Base-by-base conservation (phyloP, 2,113 vertebrate species). In the Mesoclemmys tuberculata region DNA sequence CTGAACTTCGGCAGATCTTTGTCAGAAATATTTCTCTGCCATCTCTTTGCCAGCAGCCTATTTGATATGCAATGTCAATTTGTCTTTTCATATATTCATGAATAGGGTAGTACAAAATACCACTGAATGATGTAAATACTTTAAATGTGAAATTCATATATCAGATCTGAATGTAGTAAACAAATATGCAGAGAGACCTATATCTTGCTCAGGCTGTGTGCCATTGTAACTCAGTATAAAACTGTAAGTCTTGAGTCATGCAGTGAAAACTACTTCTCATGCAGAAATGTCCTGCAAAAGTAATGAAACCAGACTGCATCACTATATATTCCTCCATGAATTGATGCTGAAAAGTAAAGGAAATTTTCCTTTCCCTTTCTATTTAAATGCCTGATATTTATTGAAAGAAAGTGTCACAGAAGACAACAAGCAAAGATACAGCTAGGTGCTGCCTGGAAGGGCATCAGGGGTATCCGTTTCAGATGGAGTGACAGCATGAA, bases 121-220 rank as follows among this genome's bases (percentile, higher is more conserved):
- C 89, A 78, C 5, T 93, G 90, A 96, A 95, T 27, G 44, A 27
- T 89, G 85, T 11, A 80, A 41, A 84, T 6, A 56, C 52, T 94
- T 94, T 92, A 94, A 95, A 95, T 93, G 90, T 95, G 78, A 98
- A 97, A 97, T 92, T 96, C 3, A 5, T 91, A 86, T 94, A 88
- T 98, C 82, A 85, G 75, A 88, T 97, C 93, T 97, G 91, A 96
- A 96, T 93, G 92, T 93, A 71, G 90, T 79, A 94, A 90, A 96
- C 96, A 95, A 96, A 93, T 96, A 97, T 94, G 90, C 41, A 96
- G 93, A 94, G 80, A 93, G 89, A 97, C 97, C 95, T 92, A 87
- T 96, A 78, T 61, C 12, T 44, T 87, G 71, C 64, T 48, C 83
- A 95, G 92, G 90, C 84, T 90, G 95, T 90, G 95, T 85, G 85